A percentile compares a stretch with the other conserved stretches of the same genome.
phyloP scores from a whole-genome alignment of 2,888 invertebrate genomes.

The Ypsolopha scabrella region DNA sequence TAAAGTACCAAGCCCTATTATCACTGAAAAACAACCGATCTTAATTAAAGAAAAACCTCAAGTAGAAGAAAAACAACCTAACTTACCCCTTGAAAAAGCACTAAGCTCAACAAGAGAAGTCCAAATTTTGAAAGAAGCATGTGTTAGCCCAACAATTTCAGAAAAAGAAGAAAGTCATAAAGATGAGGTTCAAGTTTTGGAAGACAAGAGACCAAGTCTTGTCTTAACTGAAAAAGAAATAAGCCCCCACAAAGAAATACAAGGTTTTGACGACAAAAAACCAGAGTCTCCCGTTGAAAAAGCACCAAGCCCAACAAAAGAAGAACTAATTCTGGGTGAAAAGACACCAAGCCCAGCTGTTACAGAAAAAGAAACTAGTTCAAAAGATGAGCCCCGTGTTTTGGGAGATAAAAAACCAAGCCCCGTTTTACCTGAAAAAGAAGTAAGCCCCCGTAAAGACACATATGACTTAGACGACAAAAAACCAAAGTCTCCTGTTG shows the following conservation, averaged over 20 bases:
- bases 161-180: background rate
- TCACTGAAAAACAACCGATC: background rate
- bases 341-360: too few relatives aligned
- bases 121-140: background rate
- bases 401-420: background rate
- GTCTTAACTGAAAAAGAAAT: background rate
- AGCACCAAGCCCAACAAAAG: background rate
- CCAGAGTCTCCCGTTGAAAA: background rate
- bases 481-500: background rate
- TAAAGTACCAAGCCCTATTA: background rate
- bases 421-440: background rate
- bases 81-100: background rate
- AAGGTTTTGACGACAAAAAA: background rate
- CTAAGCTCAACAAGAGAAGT: background rate
- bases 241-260: too few relatives aligned
- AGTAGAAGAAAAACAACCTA: background rate
- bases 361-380: too few relatives aligned
- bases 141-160: background rate
- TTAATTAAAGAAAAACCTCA: background rate
- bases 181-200: background rate
- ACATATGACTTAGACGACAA: background rate
- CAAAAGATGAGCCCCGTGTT: too few relatives aligned
- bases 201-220: background rate
- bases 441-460: background rate
- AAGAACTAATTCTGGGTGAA: too few relatives aligned